Evolutionary conservation across 1,140 invertebrate genomes (phyloP).

Genomic region (Mya arenaria): DNA sequence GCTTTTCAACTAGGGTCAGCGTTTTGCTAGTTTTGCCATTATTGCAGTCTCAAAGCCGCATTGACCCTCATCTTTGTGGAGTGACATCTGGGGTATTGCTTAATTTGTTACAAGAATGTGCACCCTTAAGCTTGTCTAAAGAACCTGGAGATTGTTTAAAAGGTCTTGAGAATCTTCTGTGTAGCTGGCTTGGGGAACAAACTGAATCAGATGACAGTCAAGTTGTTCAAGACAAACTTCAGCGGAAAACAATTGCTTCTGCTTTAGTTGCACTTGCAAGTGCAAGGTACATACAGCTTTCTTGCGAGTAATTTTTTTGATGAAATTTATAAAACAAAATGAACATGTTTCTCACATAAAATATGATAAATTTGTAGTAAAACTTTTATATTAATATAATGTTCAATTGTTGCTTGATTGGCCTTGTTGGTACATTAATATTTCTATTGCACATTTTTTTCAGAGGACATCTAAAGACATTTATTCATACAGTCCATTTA

Average conservation of each 20-base stretch:
- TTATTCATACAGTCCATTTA: constrained; percentile 79
- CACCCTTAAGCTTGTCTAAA: constrained; percentile 78
- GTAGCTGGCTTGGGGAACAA: constrained; percentile 77
- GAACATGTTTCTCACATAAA: no score
- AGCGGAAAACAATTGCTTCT: constrained; percentile 76
- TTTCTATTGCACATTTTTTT: no score
- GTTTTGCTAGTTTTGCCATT: constrained; percentile 78
- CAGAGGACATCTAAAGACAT: constrained; percentile 79
- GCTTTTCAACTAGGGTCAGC: constrained; percentile 79
- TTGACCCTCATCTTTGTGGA: constrained; percentile 76
- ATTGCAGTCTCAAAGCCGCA: constrained; percentile 78
- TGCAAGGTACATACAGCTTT: no score
- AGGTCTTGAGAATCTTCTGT: constrained; percentile 77
- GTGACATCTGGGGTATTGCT: constrained; percentile 77
- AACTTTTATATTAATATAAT: no score
- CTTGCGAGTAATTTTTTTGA: no score
- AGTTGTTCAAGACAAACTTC: constrained; percentile 62
- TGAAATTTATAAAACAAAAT: no score
- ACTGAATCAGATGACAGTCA: constrained; percentile 47
- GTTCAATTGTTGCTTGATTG: no score
- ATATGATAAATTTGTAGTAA: no score
- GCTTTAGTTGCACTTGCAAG: constrained; percentile 79
- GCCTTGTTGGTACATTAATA: no score
- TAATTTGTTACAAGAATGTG: constrained; percentile 77
- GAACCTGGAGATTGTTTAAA: constrained; percentile 80